Conservation (phyloP, 2,888 invertebrate genomes). For the Stratiomys singularior region DNA sequence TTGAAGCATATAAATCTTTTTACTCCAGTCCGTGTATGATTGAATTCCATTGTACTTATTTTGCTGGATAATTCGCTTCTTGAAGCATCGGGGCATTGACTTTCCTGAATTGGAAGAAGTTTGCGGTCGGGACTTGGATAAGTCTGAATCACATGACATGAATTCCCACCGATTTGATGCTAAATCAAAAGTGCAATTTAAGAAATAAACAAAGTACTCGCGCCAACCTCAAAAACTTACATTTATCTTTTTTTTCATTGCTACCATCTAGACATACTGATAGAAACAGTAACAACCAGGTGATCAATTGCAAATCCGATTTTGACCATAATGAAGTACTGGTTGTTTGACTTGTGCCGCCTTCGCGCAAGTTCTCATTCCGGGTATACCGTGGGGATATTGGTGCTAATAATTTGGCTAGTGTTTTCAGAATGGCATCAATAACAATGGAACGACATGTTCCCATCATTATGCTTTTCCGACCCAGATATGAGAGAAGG, state of each 20-base stretch:
- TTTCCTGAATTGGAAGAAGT: slow-evolving; percentile 58
- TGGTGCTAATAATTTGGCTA: slow-evolving; percentile 70
- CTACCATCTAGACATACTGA: slow-evolving; percentile 75
- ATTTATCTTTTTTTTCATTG: slow-evolving; percentile 65
- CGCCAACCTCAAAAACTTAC: slow-evolving; percentile 53
- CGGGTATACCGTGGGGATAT: slow-evolving; percentile 61
- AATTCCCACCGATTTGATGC: slow-evolving; percentile 82
- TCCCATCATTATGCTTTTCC: slow-evolving; percentile 75
- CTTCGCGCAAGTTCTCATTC: not conserved
- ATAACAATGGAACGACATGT: slow-evolving; percentile 72
- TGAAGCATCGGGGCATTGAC: slow-evolving; percentile 63
- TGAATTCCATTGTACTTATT: slow-evolving; percentile 62
- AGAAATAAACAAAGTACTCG: not conserved
- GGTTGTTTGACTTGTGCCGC: slow-evolving; percentile 55
- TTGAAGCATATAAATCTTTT: slow-evolving; percentile 64
- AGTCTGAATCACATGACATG: slow-evolving; percentile 81
- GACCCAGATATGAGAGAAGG: slow-evolving; percentile 85
- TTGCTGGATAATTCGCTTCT: slow-evolving; percentile 64
- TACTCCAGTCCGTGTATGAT: slow-evolving; percentile 64
- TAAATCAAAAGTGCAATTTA: slow-evolving; percentile 50
- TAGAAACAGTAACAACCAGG: slow-evolving; percentile 81
- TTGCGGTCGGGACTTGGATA: slow-evolving; percentile 65
- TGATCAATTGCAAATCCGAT: slow-evolving; percentile 74
- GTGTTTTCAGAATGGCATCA: slow-evolving; percentile 71
- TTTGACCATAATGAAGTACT: slow-evolving; percentile 65